These are phyloP conservation scores for Pandion haliaetus DNA, from an alignment of 2,113 vertebrate genomes.

Conservation along the genomic window DNA sequence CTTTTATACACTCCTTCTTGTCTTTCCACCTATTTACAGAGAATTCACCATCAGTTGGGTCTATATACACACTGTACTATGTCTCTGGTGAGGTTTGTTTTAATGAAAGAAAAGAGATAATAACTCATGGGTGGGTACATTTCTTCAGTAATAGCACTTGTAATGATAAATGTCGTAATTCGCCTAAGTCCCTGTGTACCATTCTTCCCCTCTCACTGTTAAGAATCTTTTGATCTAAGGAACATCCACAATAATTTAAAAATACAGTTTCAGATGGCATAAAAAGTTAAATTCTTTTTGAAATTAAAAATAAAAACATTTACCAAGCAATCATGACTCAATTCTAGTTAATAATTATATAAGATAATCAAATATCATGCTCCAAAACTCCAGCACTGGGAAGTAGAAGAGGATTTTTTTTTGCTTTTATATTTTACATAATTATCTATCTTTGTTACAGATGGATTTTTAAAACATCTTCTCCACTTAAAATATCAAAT, in stretches of 20 bases:
- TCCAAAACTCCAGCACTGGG: not conserved
- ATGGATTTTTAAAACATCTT: constrained; percentile 13
- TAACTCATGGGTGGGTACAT: not conserved
- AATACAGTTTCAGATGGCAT: not conserved
- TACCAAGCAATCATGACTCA: constrained; percentile 8
- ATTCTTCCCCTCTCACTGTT: not conserved
- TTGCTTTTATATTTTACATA: not conserved
- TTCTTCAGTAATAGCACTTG: not conserved
- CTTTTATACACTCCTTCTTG: not conserved
- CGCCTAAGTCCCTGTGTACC: not conserved
- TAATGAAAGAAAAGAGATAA: not conserved
- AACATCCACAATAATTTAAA: not conserved
- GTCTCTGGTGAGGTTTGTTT: not conserved
- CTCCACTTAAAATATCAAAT: constrained; percentile 2
- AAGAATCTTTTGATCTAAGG: not conserved
- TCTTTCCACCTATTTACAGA: not conserved
- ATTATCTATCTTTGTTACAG: constrained; percentile 11
- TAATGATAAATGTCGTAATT: constrained; percentile 1
- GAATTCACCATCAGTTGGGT: not conserved
- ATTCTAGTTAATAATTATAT: constrained; percentile 20
- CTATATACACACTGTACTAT: not conserved
- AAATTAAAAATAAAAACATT: constrained; percentile 25
- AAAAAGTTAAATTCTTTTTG: not conserved
- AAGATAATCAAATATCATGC: not conserved
- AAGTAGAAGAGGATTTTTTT: not conserved